phyloP scores from a whole-genome alignment of 1,140 invertebrate genomes.

The Drosophila setifemur region DNA sequence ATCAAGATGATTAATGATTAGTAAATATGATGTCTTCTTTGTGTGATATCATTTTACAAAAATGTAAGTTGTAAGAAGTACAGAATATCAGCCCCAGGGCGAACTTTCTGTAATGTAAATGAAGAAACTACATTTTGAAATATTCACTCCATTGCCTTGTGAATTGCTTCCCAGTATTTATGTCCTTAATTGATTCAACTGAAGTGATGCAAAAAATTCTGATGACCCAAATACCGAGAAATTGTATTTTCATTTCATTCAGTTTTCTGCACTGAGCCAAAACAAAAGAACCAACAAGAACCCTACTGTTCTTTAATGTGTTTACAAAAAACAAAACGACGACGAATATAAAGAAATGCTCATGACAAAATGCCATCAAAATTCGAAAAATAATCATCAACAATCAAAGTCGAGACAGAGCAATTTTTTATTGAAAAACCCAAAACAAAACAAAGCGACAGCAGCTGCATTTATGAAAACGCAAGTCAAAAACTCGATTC shows the following conservation, averaged over 20 bases:
- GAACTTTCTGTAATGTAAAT: no score
- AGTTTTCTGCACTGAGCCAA: conserved; percentile 18
- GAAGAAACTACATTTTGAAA: not conserved
- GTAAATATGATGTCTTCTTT: no score
- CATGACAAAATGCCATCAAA: conserved; percentile 67
- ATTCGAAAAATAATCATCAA: conserved; percentile 55
- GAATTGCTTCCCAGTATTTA: conserved; percentile 42
- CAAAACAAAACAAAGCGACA: conserved; percentile 45
- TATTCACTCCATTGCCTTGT: not conserved
- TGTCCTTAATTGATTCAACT: conserved; percentile 57
- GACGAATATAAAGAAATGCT: conserved; percentile 20
- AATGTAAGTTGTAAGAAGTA: no score
- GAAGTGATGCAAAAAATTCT: conserved; percentile 25
- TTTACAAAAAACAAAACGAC: conserved; percentile 9
- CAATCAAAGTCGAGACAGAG: conserved; percentile 49
- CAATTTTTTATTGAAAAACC: conserved; percentile 54
- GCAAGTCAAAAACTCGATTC: conserved; percentile 46
- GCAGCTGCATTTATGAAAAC: conserved; percentile 65
- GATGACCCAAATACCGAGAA: conserved; percentile 59
- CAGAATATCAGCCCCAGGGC: no score
- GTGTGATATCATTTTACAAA: no score
- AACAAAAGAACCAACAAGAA: conserved; percentile 30
- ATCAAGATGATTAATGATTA: no score
- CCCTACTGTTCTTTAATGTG: conserved; percentile 9
- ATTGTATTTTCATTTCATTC: conserved; percentile 47